Percentiles rank a stretch among this genome's conserved stretches.
phyloP scores from a whole-genome alignment of 1,140 invertebrate species.

The Drosophila kepulauana region DNA sequence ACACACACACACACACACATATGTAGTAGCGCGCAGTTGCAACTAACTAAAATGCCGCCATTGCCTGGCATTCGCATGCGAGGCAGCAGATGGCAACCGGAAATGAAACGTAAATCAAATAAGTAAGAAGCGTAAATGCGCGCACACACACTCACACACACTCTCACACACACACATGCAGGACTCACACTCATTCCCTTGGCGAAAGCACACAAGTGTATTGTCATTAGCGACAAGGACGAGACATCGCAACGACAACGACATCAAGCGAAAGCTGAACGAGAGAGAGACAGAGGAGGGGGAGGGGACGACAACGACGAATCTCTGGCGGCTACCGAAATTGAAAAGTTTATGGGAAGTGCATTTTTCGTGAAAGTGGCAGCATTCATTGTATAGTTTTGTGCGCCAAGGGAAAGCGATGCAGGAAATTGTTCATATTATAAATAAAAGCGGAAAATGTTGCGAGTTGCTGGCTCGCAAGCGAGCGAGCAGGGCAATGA shows the following conservation, averaged over 20 bases:
- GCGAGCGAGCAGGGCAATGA: conserved; percentile 70
- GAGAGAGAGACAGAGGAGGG: no score
- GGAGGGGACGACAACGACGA: conserved; percentile 41
- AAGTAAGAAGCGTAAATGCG: conserved; percentile 81
- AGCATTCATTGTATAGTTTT: conserved; percentile 56
- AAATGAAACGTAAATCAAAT: conserved; percentile 84
- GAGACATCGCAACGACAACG: conserved; percentile 46
- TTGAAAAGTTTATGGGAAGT: conserved; percentile 78
- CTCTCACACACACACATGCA: conserved; percentile 33
- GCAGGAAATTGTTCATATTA: conserved; percentile 82
- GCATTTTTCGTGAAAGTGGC: conserved; percentile 79
- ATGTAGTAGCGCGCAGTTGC: conserved; percentile 35
- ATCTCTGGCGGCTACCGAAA: conserved; percentile 58
- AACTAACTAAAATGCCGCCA: conserved; percentile 53
- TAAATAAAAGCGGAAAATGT: conserved; percentile 81
- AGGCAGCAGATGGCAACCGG: conserved; percentile 82
- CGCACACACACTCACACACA: conserved; percentile 36
- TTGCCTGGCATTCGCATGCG: conserved; percentile 65
- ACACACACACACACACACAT: conserved; percentile 14
- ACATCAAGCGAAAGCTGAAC: conserved; percentile 1
- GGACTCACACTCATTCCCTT: conserved; percentile 18
- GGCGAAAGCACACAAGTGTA: conserved; percentile 60
- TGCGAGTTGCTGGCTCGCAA: conserved; percentile 62
- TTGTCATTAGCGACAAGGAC: conserved; percentile 80
- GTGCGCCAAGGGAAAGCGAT: conserved; percentile 44